These are phyloP conservation scores for Temnopleurus reevesii DNA, from an alignment of 53 echinoderm and acorn worm genomes.

Conservation along the genomic window DNA sequence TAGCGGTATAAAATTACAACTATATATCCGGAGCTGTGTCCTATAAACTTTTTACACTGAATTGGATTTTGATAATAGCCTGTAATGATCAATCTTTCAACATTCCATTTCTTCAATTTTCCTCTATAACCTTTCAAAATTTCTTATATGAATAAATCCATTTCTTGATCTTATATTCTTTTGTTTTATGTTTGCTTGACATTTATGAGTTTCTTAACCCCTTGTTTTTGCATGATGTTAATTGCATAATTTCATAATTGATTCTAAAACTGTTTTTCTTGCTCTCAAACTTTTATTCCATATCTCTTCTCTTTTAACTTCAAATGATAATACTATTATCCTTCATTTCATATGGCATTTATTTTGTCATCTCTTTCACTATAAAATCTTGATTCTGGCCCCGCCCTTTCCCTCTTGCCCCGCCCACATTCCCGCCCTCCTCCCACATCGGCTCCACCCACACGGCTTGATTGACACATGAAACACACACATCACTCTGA, in stretches of 20 bases:
- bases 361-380: not conserved
- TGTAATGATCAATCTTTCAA: too few species aligned
- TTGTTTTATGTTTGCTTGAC: not conserved
- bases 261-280: not conserved
- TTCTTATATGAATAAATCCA: not conserved
- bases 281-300: not conserved
- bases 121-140: not conserved
- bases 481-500: slow-evolving; percentile 4
- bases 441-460: too few species aligned
- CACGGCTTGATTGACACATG: slow-evolving; percentile 15
- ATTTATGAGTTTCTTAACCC: too few species aligned
- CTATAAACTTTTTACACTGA: too few species aligned
- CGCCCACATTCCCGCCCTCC: too few species aligned
- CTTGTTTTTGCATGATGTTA: not conserved
- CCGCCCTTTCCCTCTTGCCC: too few species aligned
- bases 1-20: too few species aligned
- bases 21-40: too few species aligned
- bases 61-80: too few species aligned
- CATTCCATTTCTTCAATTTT: not conserved
- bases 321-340: not conserved
- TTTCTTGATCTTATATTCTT: not conserved
- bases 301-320: not conserved
- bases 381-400: too few species aligned
- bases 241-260: not conserved
- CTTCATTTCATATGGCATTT: not conserved